phyloP scores from a whole-genome alignment of 1,140 invertebrate genomes.

The Spodoptera litura region DNA sequence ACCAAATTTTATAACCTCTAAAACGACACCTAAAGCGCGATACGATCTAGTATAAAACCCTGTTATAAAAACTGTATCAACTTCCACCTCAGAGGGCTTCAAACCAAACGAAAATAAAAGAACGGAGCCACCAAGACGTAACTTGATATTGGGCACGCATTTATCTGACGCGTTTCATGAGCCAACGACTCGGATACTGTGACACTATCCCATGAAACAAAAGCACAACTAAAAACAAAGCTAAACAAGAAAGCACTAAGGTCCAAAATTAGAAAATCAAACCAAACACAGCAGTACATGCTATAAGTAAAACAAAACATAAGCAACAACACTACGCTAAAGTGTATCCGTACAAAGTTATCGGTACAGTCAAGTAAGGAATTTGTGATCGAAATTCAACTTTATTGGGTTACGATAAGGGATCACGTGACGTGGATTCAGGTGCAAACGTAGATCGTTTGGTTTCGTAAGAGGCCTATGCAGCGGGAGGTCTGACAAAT shows the following conservation, averaged over 20 bases:
- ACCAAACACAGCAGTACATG: slow-evolving; percentile 53
- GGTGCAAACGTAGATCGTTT: slow-evolving; percentile 17
- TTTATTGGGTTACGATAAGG: slow-evolving; percentile 50
- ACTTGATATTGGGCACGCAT: slow-evolving; percentile 77
- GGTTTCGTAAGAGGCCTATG: slow-evolving; percentile 51
- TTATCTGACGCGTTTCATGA: slow-evolving; percentile 79
- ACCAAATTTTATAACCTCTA: background rate
- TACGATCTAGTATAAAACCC: slow-evolving; percentile 21
- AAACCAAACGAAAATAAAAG: slow-evolving; percentile 55
- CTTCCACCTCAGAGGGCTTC: slow-evolving; percentile 39
- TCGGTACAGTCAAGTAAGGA: slow-evolving; percentile 3
- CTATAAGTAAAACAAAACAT: slow-evolving; percentile 67
- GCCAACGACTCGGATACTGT: slow-evolving; percentile 73
- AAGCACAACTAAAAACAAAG: slow-evolving; percentile 51
- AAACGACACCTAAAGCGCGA: slow-evolving; percentile 13
- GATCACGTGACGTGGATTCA: background rate
- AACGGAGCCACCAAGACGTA: slow-evolving; percentile 57
- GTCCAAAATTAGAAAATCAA: slow-evolving; percentile 50
- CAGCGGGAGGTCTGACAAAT: slow-evolving; percentile 59
- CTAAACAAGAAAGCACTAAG: slow-evolving; percentile 50
- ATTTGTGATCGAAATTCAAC: slow-evolving; percentile 49
- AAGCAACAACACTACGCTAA: slow-evolving; percentile 42
- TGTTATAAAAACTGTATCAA: slow-evolving; percentile 26
- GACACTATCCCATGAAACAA: slow-evolving; percentile 66
- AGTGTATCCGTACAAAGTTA: slow-evolving; percentile 46